These are phyloP conservation scores for Hypselothyrea guttata DNA, from an alignment of 2,888 invertebrate genomes.

Conservation along the genomic window DNA sequence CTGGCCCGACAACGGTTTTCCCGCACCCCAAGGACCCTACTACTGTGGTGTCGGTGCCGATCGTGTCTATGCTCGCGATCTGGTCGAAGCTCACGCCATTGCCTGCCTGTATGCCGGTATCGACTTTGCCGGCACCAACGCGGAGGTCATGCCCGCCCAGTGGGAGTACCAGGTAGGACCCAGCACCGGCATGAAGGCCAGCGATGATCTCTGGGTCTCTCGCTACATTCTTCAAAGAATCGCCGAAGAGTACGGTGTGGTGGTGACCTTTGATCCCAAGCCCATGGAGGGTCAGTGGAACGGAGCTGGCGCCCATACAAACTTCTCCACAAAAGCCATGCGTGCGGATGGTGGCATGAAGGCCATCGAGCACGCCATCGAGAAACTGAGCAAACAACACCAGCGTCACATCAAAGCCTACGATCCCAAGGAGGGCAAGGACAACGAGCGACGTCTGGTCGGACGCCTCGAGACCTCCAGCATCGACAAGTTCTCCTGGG, in stretches of 20 bases:
- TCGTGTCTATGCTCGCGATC: slow-evolving; percentile 89
- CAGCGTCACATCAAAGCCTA: slow-evolving; percentile 89
- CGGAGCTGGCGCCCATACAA: slow-evolving; percentile 96
- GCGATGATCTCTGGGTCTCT: slow-evolving; percentile 86
- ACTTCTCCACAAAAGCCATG: slow-evolving; percentile 94
- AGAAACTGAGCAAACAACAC: slow-evolving; percentile 88
- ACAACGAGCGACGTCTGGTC: slow-evolving; percentile 89
- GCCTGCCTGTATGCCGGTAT: slow-evolving; percentile 90
- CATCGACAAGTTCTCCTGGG: slow-evolving; percentile 86
- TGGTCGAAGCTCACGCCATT: slow-evolving; percentile 89
- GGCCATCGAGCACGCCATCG: slow-evolving; percentile 89
- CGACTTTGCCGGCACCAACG: slow-evolving; percentile 89
- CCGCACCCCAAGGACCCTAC: slow-evolving; percentile 89
- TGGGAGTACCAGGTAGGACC: slow-evolving; percentile 88
- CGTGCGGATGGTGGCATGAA: slow-evolving; percentile 87
- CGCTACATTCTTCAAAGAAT: slow-evolving; percentile 85
- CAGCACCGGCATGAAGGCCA: slow-evolving; percentile 84
- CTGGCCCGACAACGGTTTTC: slow-evolving; percentile 88
- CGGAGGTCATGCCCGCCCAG: slow-evolving; percentile 92
- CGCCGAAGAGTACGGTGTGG: slow-evolving; percentile 85
- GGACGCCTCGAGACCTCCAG: slow-evolving; percentile 90
- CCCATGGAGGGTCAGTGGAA: slow-evolving; percentile 92
- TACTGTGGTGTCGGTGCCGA: slow-evolving; percentile 93
- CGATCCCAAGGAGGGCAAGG: slow-evolving; percentile 89
- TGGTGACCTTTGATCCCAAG: slow-evolving; percentile 85